Evolutionary conservation across 2,888 invertebrate genomes (phyloP).

Genomic region (Drosophila niveifrons): DNA sequence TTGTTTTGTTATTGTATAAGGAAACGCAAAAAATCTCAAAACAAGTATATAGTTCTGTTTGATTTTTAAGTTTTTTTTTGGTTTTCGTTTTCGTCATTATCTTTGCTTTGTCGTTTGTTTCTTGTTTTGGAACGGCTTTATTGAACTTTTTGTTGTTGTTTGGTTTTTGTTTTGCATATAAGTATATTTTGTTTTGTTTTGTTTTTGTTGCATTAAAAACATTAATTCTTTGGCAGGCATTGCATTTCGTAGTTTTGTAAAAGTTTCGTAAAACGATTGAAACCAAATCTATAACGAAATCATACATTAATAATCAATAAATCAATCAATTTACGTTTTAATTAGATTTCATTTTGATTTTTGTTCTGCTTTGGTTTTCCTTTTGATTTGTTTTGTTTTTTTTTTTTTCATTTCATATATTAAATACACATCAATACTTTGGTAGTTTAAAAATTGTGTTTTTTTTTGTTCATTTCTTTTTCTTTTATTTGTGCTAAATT

Average conservation of each 20-base stretch:
- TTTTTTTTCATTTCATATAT: conserved; percentile 59
- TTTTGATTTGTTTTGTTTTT: conserved; percentile 43
- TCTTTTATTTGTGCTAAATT: conserved; percentile 74
- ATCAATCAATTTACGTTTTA: conserved; percentile 47
- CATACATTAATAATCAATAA: conserved; percentile 21
- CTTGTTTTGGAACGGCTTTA: conserved; percentile 75
- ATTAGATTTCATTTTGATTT: conserved; percentile 51
- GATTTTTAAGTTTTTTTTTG: conserved; percentile 51
- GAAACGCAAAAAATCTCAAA: conserved; percentile 73
- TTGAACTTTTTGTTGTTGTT: conserved; percentile 73
- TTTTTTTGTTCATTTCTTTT: conserved; percentile 49
- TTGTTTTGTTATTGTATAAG: conserved; percentile 56
- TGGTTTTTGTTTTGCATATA: conserved; percentile 64
- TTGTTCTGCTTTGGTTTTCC: conserved; percentile 48
- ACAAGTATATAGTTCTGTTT: conserved; percentile 67
- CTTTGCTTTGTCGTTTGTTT: conserved; percentile 66
- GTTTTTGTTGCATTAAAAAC: conserved; percentile 71
- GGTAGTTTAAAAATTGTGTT: conserved; percentile 71
- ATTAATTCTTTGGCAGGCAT: conserved; percentile 83
- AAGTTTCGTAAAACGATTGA: conserved; percentile 69
- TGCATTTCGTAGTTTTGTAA: conserved; percentile 84
- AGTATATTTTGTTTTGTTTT: conserved; percentile 59
- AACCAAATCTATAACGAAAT: conserved; percentile 55
- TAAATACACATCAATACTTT: conserved; percentile 79
- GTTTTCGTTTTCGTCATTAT: conserved; percentile 42